Conservation (phyloP, 2,113 vertebrate genomes). For the Galeopterus variegatus region DNA sequence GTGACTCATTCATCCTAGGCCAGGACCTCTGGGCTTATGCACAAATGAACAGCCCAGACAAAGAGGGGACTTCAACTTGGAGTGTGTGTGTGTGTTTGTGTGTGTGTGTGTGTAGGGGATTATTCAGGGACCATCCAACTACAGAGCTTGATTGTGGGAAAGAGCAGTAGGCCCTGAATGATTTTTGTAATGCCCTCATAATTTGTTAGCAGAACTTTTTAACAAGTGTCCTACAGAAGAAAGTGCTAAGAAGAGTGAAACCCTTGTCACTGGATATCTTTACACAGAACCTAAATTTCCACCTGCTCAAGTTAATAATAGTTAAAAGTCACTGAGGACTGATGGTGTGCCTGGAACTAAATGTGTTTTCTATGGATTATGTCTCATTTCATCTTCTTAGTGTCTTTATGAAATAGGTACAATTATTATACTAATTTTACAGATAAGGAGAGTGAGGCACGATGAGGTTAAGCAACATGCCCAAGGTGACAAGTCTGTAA, state of each 20-base stretch:
- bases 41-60: not conserved
- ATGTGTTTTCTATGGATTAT: not conserved
- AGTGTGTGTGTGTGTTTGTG: not conserved
- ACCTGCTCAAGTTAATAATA: not conserved
- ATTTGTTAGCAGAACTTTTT: conserved; percentile 31
- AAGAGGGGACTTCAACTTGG: not conserved
- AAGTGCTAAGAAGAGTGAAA: not conserved
- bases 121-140: not conserved
- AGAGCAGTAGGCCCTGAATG: not conserved
- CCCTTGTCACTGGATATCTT: not conserved
- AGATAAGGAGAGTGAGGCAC: not conserved
- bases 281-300: not conserved
- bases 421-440: not conserved
- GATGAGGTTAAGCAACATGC: not conserved
- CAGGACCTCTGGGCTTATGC: not conserved
- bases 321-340: not conserved
- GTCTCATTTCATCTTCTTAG: not conserved
- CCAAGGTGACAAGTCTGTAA: not conserved
- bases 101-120: not conserved
- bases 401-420: not conserved
- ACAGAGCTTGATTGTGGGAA: not conserved
- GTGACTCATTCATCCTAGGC: not conserved
- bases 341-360: too few relatives aligned
- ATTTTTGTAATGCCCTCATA: not conserved
- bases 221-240: not conserved